These are phyloP conservation scores for Sminthurides bifidus DNA, from an alignment of 1,140 invertebrate genomes.

Conservation along the genomic window DNA sequence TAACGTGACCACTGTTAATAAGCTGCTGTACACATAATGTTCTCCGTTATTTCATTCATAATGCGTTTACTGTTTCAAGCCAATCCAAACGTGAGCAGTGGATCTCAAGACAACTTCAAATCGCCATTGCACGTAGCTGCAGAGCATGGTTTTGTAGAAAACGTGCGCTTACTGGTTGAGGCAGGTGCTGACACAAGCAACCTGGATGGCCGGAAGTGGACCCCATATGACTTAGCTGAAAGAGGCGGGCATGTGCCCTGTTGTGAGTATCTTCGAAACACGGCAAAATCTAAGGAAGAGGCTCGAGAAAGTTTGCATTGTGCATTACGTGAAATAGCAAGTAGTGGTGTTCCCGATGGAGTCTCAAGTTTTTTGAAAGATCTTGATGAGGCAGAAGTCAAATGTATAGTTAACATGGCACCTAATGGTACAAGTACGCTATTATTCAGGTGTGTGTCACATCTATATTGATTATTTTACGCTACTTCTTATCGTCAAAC, in stretches of 20 bases:
- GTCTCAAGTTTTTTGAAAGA: constrained; percentile 53
- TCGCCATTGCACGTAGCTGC: constrained; percentile 69
- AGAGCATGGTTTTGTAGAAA: constrained; percentile 61
- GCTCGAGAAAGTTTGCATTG: constrained; percentile 55
- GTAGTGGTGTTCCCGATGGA: constrained; percentile 50
- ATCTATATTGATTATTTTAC: not conserved
- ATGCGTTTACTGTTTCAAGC: constrained; percentile 37
- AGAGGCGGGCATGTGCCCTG: constrained; percentile 55
- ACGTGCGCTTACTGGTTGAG: constrained; percentile 53
- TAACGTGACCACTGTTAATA: too few species aligned
- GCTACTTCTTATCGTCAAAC: not conserved
- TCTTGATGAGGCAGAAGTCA: constrained; percentile 51
- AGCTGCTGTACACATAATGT: too few species aligned
- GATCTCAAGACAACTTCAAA: constrained; percentile 47
- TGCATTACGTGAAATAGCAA: constrained; percentile 57
- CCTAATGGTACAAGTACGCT: constrained; percentile 74
- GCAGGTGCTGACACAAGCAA: constrained; percentile 53
- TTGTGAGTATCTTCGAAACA: constrained; percentile 52
- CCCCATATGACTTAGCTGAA: constrained; percentile 61
- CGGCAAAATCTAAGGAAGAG: constrained; percentile 60
- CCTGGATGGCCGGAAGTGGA: constrained; percentile 53
- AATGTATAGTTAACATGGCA: constrained; percentile 62
- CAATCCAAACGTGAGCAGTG: constrained; percentile 56
- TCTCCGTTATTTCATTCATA: not conserved
- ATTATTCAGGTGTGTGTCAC: constrained; percentile 58